Evolutionary conservation across 37 sponge, comb jelly and placozoan species (phyloP).

Genomic region (Chondrosia reniformis): DNA sequence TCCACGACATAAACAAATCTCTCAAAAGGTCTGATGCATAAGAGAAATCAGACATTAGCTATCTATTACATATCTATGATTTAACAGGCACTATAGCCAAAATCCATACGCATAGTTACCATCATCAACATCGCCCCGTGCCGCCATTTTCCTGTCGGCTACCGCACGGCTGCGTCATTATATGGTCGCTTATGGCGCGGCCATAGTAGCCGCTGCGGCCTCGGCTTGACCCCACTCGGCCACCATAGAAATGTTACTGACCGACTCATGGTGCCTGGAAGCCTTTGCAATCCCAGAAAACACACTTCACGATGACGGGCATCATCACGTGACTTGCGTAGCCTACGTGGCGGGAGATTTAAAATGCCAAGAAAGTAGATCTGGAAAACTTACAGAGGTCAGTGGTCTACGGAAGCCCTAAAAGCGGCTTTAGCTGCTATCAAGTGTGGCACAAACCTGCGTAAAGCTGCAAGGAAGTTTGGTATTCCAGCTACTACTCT

Average conservation of each 20-base stretch:
- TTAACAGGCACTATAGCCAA: too few species aligned
- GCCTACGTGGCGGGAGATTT: conserved; percentile 6
- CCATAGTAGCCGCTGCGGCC: too few species aligned
- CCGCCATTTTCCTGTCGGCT: too few species aligned
- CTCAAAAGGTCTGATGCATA: background rate
- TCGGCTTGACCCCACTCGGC: too few species aligned
- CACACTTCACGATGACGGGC: background rate
- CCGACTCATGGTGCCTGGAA: background rate
- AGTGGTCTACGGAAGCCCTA: background rate
- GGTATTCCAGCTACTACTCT: background rate
- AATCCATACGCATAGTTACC: too few species aligned
- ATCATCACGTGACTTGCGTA: background rate
- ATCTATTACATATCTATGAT: background rate
- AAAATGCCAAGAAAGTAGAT: conserved; percentile 7
- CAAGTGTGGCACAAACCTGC: background rate
- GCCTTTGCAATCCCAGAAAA: background rate
- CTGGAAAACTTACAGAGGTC: background rate
- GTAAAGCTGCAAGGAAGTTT: background rate
- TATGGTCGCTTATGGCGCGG: too few species aligned
- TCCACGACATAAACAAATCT: background rate
- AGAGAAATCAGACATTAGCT: background rate
- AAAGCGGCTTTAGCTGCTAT: background rate
- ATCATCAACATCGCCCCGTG: too few species aligned
- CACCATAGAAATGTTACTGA: background rate
- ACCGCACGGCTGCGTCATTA: too few species aligned